Percentiles rank a stretch among this genome's conserved stretches.
phyloP scores from a whole-genome alignment of 2,797 vertebrate genomes.

The Silurus lanzhouensis region DNA sequence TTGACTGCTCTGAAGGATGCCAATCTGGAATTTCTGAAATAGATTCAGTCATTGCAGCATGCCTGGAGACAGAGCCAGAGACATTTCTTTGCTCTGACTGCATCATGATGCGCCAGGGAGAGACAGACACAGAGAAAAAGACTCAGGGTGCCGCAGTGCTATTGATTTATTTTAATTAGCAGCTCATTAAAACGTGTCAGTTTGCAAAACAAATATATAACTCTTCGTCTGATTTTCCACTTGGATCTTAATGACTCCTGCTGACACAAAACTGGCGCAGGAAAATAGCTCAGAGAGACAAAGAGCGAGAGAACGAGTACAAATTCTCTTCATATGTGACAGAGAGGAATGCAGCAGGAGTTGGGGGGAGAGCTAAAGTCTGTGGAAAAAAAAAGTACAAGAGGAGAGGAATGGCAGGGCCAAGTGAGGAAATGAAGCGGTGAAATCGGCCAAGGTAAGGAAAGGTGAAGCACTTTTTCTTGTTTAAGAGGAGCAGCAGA shows the following conservation, averaged over 20 bases:
- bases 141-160: slow-evolving; percentile 73
- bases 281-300: slow-evolving; percentile 64
- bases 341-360: slow-evolving; percentile 42
- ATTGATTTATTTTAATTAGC: slow-evolving; percentile 86
- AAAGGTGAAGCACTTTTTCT: slow-evolving; percentile 57
- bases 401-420: slow-evolving; percentile 39
- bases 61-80: slow-evolving; percentile 33
- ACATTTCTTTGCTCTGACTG: slow-evolving; percentile 30
- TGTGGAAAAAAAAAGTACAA: slow-evolving; percentile 46
- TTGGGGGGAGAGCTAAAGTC: slow-evolving; percentile 21
- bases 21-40: slow-evolving; percentile 61
- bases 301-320: slow-evolving; percentile 67
- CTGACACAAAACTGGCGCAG: slow-evolving; percentile 61
- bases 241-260: slow-evolving; percentile 70
- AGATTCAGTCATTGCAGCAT: slow-evolving; percentile 46
- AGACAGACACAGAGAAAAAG: slow-evolving; percentile 38
- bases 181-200: slow-evolving; percentile 78
- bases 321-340: slow-evolving; percentile 46
- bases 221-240: slow-evolving; percentile 77
- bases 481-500: slow-evolving; percentile 49
- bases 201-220: slow-evolving; percentile 81
- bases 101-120: slow-evolving; percentile 30
- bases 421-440: slow-evolving; percentile 54
- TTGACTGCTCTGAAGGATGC: slow-evolving; percentile 22
- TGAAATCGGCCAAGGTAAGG: slow-evolving; percentile 56